Base-by-base conservation (phyloP, 2,888 invertebrate species). In the Melanargia galathea region DNA sequence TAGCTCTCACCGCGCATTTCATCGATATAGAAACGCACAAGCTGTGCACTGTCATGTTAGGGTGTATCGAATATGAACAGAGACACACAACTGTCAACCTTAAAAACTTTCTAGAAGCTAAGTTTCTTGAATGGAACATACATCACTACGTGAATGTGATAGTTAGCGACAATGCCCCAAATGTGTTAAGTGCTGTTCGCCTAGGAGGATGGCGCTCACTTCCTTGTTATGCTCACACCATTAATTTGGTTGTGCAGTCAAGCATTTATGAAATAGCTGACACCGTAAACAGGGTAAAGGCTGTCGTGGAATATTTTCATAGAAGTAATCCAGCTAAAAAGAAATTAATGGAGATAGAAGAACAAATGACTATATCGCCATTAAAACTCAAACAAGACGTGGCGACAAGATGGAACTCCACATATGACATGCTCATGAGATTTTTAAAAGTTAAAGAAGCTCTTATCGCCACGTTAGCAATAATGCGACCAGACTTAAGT, bases 151-250 rank as follows among this genome's bases (percentile, higher is more conserved):
- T 49, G 6, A 24, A 13, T 6, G 49, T 22, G 2, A 13, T 51
- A 13, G 65, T 65, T 22, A 69, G 49, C 24, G 65, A 62, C n/a
- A 58, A 49, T 22, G 60, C 46, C 26, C 24, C 55, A 11, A 61
- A 61, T 7, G 65, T 67, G 10, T 18, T 64, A 20, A 56, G 35
- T 18, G 69, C 69, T 6, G 60, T 71, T 38, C 46, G 49, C 18
- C 13, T 62, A 4, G 66, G 66, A 13, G 66, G 48, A 5, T 70
- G 69, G 71, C 60, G 70, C 4, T 65, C 65, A 8, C 65, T 72
- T 11, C 0, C 40, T 8, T 73, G 73, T 40, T 73, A 69, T 33
- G 73, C 71, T 1, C 72, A 75, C 52, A 62, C 62, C 2, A 7
- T 72, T 8, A 72, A 73, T 65, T 49, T 71, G 11, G 62, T 63